Evolutionary conservation across 2,113 vertebrate species (phyloP).

Genomic region (Alligator sinensis): DNA sequence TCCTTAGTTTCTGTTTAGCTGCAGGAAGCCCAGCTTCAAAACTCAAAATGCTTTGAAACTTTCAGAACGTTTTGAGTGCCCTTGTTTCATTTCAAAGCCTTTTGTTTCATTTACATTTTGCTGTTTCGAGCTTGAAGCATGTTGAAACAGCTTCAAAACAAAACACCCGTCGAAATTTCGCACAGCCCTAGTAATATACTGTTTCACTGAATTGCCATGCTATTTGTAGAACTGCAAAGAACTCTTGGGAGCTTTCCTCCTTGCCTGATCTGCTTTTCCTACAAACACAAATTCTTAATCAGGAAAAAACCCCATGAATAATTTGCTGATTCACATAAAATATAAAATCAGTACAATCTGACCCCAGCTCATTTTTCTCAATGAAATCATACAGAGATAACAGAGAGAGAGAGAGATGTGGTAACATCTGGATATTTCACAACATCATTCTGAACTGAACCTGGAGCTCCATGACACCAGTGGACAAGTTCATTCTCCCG

Average conservation of each 20-base stretch:
- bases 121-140: too few species aligned
- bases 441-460: slow-evolving; percentile 70
- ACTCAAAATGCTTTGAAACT: too few species aligned
- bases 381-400: not conserved
- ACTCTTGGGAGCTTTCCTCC: not conserved
- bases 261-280: not conserved
- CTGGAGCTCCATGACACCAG: slow-evolving; percentile 93
- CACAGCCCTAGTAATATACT: not conserved
- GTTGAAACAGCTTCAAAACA: too few species aligned
- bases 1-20: too few species aligned
- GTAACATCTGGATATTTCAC: slow-evolving; percentile 1
- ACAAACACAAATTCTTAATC: not conserved
- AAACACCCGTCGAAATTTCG: too few species aligned
- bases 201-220: not conserved
- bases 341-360: not conserved
- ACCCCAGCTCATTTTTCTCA: not conserved
- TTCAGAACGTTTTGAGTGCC: too few species aligned
- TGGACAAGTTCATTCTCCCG: slow-evolving; percentile 91
- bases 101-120: too few species aligned
- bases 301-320: not conserved
- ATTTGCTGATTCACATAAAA: not conserved
- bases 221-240: not conserved
- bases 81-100: too few species aligned
- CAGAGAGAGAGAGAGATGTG: not conserved
- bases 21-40: too few species aligned